Evolutionary conservation across 1,140 invertebrate species (phyloP).

Genomic region (Bombus breviceps): DNA sequence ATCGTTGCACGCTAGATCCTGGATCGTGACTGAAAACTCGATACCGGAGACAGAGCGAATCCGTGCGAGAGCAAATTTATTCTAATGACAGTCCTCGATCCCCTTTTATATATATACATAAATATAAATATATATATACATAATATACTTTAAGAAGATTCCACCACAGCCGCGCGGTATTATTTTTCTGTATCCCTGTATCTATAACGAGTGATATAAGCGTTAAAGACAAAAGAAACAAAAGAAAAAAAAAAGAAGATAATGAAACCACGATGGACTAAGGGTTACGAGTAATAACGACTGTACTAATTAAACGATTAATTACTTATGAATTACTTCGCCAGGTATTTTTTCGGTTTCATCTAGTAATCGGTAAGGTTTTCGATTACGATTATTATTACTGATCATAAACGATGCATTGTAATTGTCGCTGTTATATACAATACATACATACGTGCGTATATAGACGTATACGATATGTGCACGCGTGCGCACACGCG

Average conservation of each 20-base stretch:
- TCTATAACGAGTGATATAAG: slow-evolving; percentile 77
- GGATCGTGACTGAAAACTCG: slow-evolving; percentile 15
- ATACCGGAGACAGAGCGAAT: slow-evolving; percentile 46
- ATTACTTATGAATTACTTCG: slow-evolving; percentile 64
- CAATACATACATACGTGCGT: slow-evolving; percentile 76
- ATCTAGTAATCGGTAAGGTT: slow-evolving; percentile 74
- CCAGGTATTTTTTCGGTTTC: slow-evolving; percentile 72
- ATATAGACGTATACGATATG: slow-evolving; percentile 58
- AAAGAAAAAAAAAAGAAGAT: slow-evolving; percentile 47
- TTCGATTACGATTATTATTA: slow-evolving; percentile 79
- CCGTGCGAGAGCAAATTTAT: slow-evolving; percentile 42
- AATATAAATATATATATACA: slow-evolving; percentile 56
- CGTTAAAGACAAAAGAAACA: slow-evolving; percentile 44
- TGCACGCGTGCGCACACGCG: slow-evolving; percentile 28
- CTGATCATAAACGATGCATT: slow-evolving; percentile 80
- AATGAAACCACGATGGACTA: slow-evolving; percentile 65
- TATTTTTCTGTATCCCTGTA: slow-evolving; percentile 82
- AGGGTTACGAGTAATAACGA: slow-evolving; percentile 70
- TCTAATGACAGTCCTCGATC: slow-evolving; percentile 61
- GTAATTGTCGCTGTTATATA: slow-evolving; percentile 81
- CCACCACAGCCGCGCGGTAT: slow-evolving; percentile 78
- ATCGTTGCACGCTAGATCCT: not conserved
- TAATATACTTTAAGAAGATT: slow-evolving; percentile 73
- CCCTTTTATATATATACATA: slow-evolving; percentile 64
- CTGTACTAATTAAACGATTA: slow-evolving; percentile 62